Base-by-base conservation (phyloP, 2,888 invertebrate genomes). In the Napeogenes inachia region DNA sequence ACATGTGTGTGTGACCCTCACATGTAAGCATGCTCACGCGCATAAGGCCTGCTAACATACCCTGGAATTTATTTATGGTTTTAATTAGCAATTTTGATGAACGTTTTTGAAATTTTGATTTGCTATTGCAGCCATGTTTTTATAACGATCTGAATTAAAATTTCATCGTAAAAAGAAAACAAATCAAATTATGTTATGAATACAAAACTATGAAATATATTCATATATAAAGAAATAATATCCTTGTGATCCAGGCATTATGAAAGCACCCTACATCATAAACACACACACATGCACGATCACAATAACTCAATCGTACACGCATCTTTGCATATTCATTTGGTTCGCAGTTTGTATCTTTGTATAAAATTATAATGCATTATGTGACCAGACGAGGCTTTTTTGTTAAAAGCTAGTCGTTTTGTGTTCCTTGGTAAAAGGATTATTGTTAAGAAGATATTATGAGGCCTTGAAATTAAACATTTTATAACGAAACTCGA, bases 321-420 rank as follows among this genome's bases (percentile, higher is more conserved):
- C 80, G 77, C 82, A 80, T 77, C 78, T 83, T 86, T 90, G 89
- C 89, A 90, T 90, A 90, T 90, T 90, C 89, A 90, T 90, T 87
- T 81, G 81, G 75, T 75, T 81, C 78, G 84, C 82, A 84, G 80
- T 87, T 84, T 84, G 88, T 89, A 89, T 89, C 89, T 87, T 89
- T 88, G 89, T 90, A 89, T 89, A 85, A 89, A 89, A 89, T 90
- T 89, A 90, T 90, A 90, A 89, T 89, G 87, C 87, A 88, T 89
- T 87, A 88, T 87, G 82, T 83, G 86, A 86, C 84, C 84, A 71
- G 64, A 72, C 75, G 59, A 63, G 61, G 63, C 57, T 58, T 62
- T 67, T 67, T 67, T 65, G 57, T 64, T 62, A 55, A 60, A 35
- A 62, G 60, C 62, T 62, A 63, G 65, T 62, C 62, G 42, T 42